Evolutionary conservation across 2,113 vertebrate species (phyloP), one percentile per base, ranked within the genome.

Genomic region (Cheilinus undulatus): DNA sequence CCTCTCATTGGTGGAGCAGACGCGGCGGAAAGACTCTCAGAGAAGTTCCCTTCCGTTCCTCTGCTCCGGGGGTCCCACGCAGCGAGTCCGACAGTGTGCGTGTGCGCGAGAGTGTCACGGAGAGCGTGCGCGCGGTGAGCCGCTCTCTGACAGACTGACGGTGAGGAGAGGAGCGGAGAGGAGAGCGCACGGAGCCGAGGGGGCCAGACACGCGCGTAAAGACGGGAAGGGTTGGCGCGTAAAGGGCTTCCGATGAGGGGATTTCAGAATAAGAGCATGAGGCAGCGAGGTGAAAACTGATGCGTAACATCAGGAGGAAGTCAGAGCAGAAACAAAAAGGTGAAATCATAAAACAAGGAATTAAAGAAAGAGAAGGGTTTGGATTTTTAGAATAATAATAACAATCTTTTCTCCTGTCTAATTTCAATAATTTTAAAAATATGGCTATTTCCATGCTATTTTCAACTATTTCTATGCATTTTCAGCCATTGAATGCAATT

Each of bases 231-330:
- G 1, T 34, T 3, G 26, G 26, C 19, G 38, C 52, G 43, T 0
- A 9, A 0, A 3, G 4, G 1, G 10, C 15, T 74, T 88, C 87
- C 83, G 78, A 43, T 20, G 3, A 3, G 0, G 36, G 3, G 0
- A 78, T 89, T 45, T 85, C 85, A 89, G 50, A 86, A 73, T 85
- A 90, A 90, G 12, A 45, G 42, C 40, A 17, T 2, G 8, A 34
- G 32, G 5, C 7, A 2, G 11, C n/a, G n/a, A n/a, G n/a, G n/a
- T 14, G 36, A 14, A 38, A 38, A 14, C 36, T 0, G 36, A 38
- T 38, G 4, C 12, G 10, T 38, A 38, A 11, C 32, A 34, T 7
- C 32, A 34, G 8, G 13, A 38, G 14, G 36, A 11, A 38, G 36
- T 4, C 11, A 14, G 1, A 38, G 36, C n/a, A n/a, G n/a, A n/a